Conservation (phyloP, 2,797 vertebrate genomes). For the Amblyopsis hoosieri region DNA sequence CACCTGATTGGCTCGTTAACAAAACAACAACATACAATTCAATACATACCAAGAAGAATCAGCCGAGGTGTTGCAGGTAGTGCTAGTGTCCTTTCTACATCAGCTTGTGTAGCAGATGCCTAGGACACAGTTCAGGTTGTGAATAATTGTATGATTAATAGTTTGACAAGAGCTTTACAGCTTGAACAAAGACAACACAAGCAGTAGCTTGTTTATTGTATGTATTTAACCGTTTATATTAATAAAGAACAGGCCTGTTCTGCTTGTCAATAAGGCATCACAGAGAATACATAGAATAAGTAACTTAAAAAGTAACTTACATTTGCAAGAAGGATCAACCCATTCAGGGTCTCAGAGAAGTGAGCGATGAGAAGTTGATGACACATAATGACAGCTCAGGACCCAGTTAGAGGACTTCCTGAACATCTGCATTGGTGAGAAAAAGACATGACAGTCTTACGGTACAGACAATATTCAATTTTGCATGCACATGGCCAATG, state of each 20-base stretch:
- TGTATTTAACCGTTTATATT: no score
- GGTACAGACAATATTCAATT: no score
- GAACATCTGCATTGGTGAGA: constrained; percentile 1
- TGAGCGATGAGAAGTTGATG: constrained; percentile 32
- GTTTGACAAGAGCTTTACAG: no score
- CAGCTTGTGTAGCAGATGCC: constrained; percentile 13
- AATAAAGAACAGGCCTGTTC: no score
- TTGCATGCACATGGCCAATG: no score
- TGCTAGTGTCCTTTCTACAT: constrained; percentile 15
- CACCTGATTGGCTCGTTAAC: no score
- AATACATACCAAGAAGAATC: no score
- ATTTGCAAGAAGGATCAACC: constrained; percentile 25
- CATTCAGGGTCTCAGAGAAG: constrained; percentile 14
- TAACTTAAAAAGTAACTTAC: constrained; percentile 14
- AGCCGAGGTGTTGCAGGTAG: neutral
- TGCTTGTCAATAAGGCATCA: no score
- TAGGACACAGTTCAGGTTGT: neutral
- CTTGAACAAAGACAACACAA: neutral
- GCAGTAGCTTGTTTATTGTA: neutral
- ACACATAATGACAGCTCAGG: constrained; percentile 3
- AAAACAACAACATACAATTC: no score
- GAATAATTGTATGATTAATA: no score
- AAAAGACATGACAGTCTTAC: no score
- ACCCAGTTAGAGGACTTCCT: constrained; percentile 4
- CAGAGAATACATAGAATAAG: neutral